Evolutionary conservation across 2,797 vertebrate genomes (phyloP), one percentile per base, ranked within the genome.

Genomic region (Gymnoscopelus braueri): DNA sequence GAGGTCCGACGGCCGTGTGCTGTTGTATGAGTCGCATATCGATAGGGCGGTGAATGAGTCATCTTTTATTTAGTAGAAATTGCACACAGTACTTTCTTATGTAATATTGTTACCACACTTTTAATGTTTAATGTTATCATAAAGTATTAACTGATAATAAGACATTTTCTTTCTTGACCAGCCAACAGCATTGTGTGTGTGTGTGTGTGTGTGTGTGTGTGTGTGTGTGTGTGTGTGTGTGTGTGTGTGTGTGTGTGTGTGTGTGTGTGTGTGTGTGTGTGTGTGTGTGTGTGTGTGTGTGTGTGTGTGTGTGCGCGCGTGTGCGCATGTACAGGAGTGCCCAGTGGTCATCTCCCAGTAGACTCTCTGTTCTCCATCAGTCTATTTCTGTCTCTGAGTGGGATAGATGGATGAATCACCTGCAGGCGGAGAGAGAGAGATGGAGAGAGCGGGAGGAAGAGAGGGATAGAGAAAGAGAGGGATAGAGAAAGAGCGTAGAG

Each of bases 361-460:
- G 81, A 79, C 63, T 64, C 78, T 75, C 49, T 80, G 75, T 78
- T 80, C 84, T 82, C 79, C 75, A 81, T 78, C 79, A 6, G 75
- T 80, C 79, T 89, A 88, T 88, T 89, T 89, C 72, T 83, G 87
- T 89, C 78, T 80, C n/a, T 71, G 85, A 85, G 85, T 87, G 75
- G 87, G 85, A 65, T 73, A 80, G 76, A 85, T 77, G 85, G 79
- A 86, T 79, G 80, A 61, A 77, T 67, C 0, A 71, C 87, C 85
- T 10, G 35, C 0, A 77, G 79, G 76, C 74, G 68, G 19, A 24
- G 53, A 55, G 52, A 19, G n/a, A 54, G 51, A 19, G 72, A 80
- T 79, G 75, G 69, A 44, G 15, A 48, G 51, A 54, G 70, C 65
- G 48, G 14, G 60, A 56, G 49, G 5, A 0, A 13, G 26, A 49